phyloP scores from a whole-genome alignment of 2,888 invertebrate species.

The Lepidocyrtoides sp. region DNA sequence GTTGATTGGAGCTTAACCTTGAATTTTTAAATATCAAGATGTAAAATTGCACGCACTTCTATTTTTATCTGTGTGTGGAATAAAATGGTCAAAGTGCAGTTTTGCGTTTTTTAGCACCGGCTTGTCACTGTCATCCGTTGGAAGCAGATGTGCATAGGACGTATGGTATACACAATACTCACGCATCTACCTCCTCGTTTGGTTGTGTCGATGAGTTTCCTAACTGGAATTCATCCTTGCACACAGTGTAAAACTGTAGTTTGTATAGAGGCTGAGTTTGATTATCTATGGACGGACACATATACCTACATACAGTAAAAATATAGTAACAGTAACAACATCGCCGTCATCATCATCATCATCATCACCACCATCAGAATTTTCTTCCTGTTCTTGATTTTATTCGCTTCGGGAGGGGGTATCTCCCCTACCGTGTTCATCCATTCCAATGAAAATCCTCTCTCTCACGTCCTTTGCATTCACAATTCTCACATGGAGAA shows the following conservation, averaged over 20 bases:
- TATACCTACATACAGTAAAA: slow-evolving; percentile 2
- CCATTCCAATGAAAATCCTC: slow-evolving; percentile 84
- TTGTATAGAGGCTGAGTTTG: neutral
- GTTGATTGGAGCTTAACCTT: no score
- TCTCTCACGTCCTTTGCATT: slow-evolving; percentile 76
- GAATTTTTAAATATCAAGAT: neutral
- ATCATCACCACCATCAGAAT: slow-evolving; percentile 74
- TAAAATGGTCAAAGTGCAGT: slow-evolving; percentile 46
- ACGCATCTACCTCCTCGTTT: neutral
- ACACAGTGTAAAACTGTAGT: neutral
- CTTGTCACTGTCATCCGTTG: neutral
- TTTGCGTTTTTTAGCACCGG: slow-evolving; percentile 11
- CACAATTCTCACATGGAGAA: slow-evolving; percentile 69
- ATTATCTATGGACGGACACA: neutral
- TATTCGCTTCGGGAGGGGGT: slow-evolving; percentile 85
- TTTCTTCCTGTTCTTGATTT: slow-evolving; percentile 85
- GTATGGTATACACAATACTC: neutral
- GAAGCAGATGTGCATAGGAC: neutral
- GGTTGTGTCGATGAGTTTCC: neutral
- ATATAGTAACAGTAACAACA: slow-evolving; percentile 38
- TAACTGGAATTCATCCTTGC: neutral
- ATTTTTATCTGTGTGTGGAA: neutral
- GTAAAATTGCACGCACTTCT: neutral
- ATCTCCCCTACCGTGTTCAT: slow-evolving; percentile 84
- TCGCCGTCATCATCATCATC: slow-evolving; percentile 34